phyloP scores from a whole-genome alignment of 2,888 invertebrate species.

The Nycteola revayana region DNA sequence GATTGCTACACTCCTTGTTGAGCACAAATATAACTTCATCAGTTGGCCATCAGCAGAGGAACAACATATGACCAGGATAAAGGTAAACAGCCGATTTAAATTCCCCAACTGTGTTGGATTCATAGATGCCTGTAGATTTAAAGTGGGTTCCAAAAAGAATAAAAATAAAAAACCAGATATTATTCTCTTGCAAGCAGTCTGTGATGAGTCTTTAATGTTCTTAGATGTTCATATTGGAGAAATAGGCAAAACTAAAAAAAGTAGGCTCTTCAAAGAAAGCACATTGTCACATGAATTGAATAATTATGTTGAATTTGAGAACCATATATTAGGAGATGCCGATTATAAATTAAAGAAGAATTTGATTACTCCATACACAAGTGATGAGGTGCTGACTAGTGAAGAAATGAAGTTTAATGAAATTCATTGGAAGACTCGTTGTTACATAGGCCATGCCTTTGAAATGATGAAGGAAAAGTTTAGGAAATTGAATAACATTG shows the following conservation, averaged over 20 bases:
- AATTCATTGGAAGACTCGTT: conserved; percentile 61
- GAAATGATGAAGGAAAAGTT: conserved; percentile 64
- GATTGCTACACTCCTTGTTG: conserved; percentile 53
- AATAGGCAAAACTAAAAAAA: conserved; percentile 58
- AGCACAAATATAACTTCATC: conserved; percentile 58
- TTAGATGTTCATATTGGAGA: conserved; percentile 63
- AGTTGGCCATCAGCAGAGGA: conserved; percentile 70
- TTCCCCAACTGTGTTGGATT: conserved; percentile 76
- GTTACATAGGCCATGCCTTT: conserved; percentile 67
- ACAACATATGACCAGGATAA: conserved; percentile 67
- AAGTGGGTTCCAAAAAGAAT: conserved; percentile 55
- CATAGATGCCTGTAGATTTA: conserved; percentile 64
- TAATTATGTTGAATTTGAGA: conserved; percentile 66
- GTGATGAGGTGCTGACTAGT: conserved; percentile 63
- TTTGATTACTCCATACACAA: conserved; percentile 66
- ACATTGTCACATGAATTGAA: conserved; percentile 53
- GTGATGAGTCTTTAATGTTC: conserved; percentile 68
- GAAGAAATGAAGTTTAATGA: conserved; percentile 77
- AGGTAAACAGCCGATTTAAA: conserved; percentile 63
- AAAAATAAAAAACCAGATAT: conserved; percentile 48
- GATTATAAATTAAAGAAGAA: conserved; percentile 65
- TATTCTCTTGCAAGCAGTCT: conserved; percentile 69
- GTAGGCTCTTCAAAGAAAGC: conserved; percentile 63
- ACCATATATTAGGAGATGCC: conserved; percentile 67
- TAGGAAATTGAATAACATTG: conserved; percentile 61